phyloP scores from a whole-genome alignment of 1,140 invertebrate species.

The Kradibia gibbosae region DNA sequence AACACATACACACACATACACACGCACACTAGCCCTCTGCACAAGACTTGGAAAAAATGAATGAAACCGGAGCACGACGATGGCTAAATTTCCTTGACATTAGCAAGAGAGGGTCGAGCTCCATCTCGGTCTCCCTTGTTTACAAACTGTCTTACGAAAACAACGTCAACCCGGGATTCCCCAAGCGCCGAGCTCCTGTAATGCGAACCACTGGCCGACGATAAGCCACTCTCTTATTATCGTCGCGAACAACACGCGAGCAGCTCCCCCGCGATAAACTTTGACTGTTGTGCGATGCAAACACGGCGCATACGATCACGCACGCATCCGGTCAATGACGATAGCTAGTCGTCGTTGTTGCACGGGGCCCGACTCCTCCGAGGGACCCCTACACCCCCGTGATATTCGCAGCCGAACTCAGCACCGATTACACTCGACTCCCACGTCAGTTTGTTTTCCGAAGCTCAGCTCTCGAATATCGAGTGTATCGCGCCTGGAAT shows the following conservation, averaged over 20 bases:
- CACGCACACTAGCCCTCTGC: too few species aligned
- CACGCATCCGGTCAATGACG: slow-evolving; percentile 13
- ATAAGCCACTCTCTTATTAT: slow-evolving; percentile 11
- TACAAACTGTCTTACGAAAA: neutral
- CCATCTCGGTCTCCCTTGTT: neutral
- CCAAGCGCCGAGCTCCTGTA: neutral
- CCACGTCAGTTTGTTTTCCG: too few species aligned
- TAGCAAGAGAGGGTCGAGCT: neutral
- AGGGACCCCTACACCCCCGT: neutral
- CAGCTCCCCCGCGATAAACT: slow-evolving; percentile 38
- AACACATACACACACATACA: too few species aligned
- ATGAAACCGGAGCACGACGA: neutral
- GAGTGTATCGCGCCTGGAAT: too few species aligned
- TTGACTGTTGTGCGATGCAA: slow-evolving; percentile 29
- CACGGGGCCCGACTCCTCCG: neutral
- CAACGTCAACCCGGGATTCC: neutral
- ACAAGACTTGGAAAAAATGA: neutral
- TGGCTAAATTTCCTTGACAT: slow-evolving; percentile 5
- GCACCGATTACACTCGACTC: too few species aligned
- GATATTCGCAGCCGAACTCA: neutral
- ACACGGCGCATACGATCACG: slow-evolving; percentile 16
- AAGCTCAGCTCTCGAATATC: too few species aligned
- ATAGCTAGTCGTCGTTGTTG: slow-evolving; percentile 20
- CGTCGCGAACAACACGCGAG: slow-evolving; percentile 3
- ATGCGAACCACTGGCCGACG: neutral